Evolutionary conservation across 2,797 vertebrate genomes (phyloP).

Genomic region (Heliangelus exortis): DNA sequence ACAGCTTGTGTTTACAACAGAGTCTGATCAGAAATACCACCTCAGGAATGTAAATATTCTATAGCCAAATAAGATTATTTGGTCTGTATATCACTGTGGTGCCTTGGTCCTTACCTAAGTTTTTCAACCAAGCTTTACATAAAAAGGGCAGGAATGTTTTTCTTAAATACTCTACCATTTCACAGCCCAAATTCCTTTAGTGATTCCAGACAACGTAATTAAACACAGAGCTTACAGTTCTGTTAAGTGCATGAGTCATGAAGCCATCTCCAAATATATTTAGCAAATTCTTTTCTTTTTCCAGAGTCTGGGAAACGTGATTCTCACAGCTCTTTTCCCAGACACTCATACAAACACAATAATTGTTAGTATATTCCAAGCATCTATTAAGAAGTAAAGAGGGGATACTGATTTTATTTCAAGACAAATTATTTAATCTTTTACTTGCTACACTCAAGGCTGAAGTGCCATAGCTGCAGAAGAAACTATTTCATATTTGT

Average conservation of each 20-base stretch:
- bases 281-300: slow-evolving; percentile 53
- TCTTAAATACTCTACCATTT: neutral
- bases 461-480: slow-evolving; percentile 45
- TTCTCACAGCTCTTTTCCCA: slow-evolving; percentile 60
- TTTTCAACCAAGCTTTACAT: neutral
- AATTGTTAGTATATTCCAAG: slow-evolving; percentile 36
- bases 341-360: slow-evolving; percentile 53
- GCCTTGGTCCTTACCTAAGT: neutral
- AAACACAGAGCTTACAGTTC: slow-evolving; percentile 7
- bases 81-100: neutral
- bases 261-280: slow-evolving; percentile 54
- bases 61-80: neutral
- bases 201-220: slow-evolving; percentile 39
- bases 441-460: slow-evolving; percentile 15
- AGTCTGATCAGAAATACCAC: accelerated
- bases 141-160: neutral
- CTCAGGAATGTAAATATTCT: neutral
- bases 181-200: slow-evolving; percentile 25
- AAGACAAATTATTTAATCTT: slow-evolving; percentile 55
- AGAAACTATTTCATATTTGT: slow-evolving; percentile 32
- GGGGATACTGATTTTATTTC: slow-evolving; percentile 30
- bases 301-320: slow-evolving; percentile 42
- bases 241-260: neutral
- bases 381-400: slow-evolving; percentile 22
- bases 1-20: neutral